A percentile compares a stretch with the other conserved stretches of the same genome.
These are phyloP conservation scores for Clistopyga incitator DNA, from an alignment of 2,888 invertebrate genomes.

Conservation along the genomic window DNA sequence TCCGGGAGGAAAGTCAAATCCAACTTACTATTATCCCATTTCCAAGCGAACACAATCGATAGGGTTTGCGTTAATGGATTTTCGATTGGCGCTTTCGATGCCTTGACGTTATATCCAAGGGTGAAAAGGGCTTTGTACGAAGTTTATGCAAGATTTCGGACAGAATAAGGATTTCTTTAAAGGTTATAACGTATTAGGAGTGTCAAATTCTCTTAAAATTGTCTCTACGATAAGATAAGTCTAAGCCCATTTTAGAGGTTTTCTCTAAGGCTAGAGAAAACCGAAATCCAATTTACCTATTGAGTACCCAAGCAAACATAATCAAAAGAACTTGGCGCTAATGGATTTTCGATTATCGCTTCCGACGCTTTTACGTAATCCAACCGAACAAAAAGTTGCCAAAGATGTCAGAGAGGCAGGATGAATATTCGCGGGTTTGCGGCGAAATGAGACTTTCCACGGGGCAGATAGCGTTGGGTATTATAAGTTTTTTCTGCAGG, in stretches of 20 bases:
- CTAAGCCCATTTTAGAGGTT: no score
- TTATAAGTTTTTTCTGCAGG: conserved; percentile 10
- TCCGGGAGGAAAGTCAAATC: conserved; percentile 1
- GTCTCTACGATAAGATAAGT: no score
- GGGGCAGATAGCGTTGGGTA: neutral
- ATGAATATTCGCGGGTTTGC: neutral
- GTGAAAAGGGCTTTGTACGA: neutral
- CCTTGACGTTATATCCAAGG: neutral
- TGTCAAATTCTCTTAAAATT: no score
- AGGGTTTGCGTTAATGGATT: conserved; percentile 40
- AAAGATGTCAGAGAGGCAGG: neutral
- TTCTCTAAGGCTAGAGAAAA: neutral
- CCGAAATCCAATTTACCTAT: neutral
- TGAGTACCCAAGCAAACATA: conserved; percentile 10
- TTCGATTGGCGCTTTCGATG: conserved; percentile 4
- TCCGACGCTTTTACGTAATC: neutral
- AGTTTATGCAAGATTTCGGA: neutral
- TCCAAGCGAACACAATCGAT: conserved; percentile 8
- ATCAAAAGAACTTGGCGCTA: conserved; percentile 15
- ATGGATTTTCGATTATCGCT: conserved; percentile 35
- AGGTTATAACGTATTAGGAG: no score
- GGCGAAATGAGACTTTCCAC: neutral
- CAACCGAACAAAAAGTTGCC: neutral
- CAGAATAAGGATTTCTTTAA: no score
- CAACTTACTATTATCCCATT: neutral